Percentiles rank a stretch among this genome's conserved stretches.
phyloP scores from a whole-genome alignment of 2,888 invertebrate species.

The Ellobium chinense region DNA sequence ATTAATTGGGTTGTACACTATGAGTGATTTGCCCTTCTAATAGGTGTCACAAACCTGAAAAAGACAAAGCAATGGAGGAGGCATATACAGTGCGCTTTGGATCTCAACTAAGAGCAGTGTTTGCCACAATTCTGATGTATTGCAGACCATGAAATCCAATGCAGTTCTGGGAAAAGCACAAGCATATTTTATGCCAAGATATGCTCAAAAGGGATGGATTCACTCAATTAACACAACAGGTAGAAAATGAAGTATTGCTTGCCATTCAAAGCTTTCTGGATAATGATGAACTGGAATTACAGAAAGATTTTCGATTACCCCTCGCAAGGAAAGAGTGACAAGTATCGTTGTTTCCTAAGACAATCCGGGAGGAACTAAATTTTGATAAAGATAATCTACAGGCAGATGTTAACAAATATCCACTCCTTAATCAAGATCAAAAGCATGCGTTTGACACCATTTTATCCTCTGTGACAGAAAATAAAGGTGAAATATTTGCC shows the following conservation, averaged over 20 bases:
- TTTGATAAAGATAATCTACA: background rate
- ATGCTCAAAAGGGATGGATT: background rate
- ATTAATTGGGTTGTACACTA: too few relatives aligned
- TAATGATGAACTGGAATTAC: background rate
- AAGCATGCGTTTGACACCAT: background rate
- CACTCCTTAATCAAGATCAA: background rate
- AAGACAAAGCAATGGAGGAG: background rate
- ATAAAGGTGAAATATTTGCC: background rate
- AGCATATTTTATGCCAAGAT: background rate
- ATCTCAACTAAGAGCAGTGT: background rate
- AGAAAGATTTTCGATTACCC: background rate
- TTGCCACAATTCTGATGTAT: background rate
- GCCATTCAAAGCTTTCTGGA: background rate
- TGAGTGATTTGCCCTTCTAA: too few relatives aligned
- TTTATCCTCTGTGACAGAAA: background rate
- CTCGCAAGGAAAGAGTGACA: background rate
- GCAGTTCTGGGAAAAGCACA: background rate
- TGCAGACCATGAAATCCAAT: background rate
- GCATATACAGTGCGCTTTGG: background rate
- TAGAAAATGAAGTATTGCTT: background rate
- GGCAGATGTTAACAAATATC: background rate
- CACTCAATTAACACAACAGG: background rate
- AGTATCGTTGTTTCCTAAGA: background rate
- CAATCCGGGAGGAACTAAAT: background rate
- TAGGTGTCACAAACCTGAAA: too few relatives aligned